These are phyloP conservation scores for Euplagia quadripunctaria DNA, from an alignment of 2,888 invertebrate genomes.

Conservation along the genomic window DNA sequence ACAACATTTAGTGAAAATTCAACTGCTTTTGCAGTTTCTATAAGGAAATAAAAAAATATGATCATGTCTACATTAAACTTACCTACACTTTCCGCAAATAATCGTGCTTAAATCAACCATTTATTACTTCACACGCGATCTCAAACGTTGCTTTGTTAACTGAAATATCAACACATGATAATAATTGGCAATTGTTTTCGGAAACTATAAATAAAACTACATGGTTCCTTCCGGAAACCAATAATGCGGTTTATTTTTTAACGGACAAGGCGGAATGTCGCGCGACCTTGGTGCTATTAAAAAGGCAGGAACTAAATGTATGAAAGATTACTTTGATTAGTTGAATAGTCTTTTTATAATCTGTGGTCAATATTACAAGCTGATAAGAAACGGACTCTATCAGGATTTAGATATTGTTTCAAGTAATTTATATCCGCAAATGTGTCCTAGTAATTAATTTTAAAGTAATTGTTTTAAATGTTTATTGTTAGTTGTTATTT, in stretches of 20 bases:
- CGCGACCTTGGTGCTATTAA: slow-evolving; percentile 56
- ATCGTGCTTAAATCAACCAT: slow-evolving; percentile 29
- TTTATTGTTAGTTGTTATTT: slow-evolving; percentile 36
- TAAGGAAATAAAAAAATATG: slow-evolving; percentile 15
- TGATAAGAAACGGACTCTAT: slow-evolving; percentile 49
- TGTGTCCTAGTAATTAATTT: slow-evolving; percentile 50
- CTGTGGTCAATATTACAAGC: slow-evolving; percentile 46
- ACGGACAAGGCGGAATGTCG: slow-evolving; percentile 43
- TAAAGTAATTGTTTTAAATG: slow-evolving; percentile 34
- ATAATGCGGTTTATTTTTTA: slow-evolving; percentile 23
- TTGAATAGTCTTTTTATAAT: slow-evolving; percentile 55
- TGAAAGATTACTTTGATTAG: slow-evolving; percentile 54
- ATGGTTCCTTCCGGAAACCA: slow-evolving; percentile 51
- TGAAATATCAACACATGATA: slow-evolving; percentile 31
- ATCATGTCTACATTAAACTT: slow-evolving; percentile 2
- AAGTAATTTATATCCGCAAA: slow-evolving; percentile 42
- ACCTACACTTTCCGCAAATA: slow-evolving; percentile 16
- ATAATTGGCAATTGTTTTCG: slow-evolving; percentile 48
- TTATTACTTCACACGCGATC: slow-evolving; percentile 47
- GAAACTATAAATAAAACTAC: slow-evolving; percentile 39
- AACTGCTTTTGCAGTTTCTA: background rate
- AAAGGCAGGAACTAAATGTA: slow-evolving; percentile 58
- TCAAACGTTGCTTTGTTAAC: slow-evolving; percentile 37
- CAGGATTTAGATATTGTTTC: slow-evolving; percentile 41
- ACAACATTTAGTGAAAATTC: background rate